A percentile compares a stretch with the other conserved stretches of the same genome.
Evolutionary conservation across 2,797 vertebrate species (phyloP).

Genomic region (Galagoides demidoff): DNA sequence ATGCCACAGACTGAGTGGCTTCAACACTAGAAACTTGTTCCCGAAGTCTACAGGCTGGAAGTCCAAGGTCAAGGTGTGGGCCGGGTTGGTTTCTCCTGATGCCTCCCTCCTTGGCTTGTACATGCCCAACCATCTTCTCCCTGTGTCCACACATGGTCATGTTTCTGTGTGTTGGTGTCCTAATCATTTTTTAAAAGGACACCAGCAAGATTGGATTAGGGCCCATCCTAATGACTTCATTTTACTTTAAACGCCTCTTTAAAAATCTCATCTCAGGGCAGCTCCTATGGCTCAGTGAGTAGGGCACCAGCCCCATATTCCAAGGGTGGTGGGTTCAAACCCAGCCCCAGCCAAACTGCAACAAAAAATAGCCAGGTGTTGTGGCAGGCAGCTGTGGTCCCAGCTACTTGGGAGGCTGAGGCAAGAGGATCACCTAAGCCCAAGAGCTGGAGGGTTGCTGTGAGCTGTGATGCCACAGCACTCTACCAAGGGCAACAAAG

Average conservation of each 20-base stretch:
- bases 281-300: too few relatives aligned
- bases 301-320: too few relatives aligned
- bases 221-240: not conserved
- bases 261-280: not conserved
- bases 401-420: too few relatives aligned
- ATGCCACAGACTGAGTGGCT: not conserved
- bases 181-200: not conserved
- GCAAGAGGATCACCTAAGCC: too few relatives aligned
- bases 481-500: too few relatives aligned
- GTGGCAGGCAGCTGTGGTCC: too few relatives aligned
- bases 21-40: not conserved
- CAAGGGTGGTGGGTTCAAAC: too few relatives aligned
- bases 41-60: not conserved
- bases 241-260: not conserved
- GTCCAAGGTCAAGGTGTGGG: not conserved
- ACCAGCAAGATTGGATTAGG: not conserved
- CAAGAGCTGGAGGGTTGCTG: too few relatives aligned
- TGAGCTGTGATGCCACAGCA: too few relatives aligned
- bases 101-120: not conserved
- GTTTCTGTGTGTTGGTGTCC: not conserved
- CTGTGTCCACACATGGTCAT: rapidly evolving
- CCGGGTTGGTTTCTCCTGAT: not conserved
- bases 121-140: not conserved
- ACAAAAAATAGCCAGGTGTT: too few relatives aligned
- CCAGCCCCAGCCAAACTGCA: too few relatives aligned